These are phyloP conservation scores for Aegotheles bennettii DNA, from an alignment of 2,113 vertebrate genomes.

Conservation along the genomic window DNA sequence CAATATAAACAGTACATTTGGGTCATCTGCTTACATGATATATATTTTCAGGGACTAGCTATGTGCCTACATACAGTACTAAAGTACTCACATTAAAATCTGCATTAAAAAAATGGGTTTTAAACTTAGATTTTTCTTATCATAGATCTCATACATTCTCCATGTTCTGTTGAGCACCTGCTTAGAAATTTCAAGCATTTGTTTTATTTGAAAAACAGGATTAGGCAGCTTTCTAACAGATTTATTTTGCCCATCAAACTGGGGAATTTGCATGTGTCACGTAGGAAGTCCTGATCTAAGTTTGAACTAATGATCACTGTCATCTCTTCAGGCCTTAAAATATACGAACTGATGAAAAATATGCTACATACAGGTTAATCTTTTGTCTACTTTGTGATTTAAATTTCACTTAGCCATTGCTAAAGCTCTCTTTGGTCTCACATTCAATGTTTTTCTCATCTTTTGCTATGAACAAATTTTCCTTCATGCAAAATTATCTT, in stretches of 20 bases:
- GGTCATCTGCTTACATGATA: neutral
- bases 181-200: neutral
- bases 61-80: neutral
- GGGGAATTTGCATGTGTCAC: neutral
- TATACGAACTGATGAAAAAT: neutral
- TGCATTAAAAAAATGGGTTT: neutral
- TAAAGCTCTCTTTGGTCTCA: neutral
- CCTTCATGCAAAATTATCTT: neutral
- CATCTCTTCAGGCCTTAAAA: neutral
- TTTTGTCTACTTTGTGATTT: neutral
- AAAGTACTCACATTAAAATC: neutral
- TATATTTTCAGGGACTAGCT: neutral
- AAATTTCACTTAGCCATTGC: neutral
- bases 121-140: neutral
- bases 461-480: neutral
- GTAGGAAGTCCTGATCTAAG: neutral
- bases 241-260: neutral
- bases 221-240: neutral
- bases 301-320: neutral
- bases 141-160: neutral
- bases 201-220: neutral
- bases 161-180: neutral
- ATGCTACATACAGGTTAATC: neutral
- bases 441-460: neutral
- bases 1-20: neutral